Evolutionary conservation across 1,140 invertebrate genomes (phyloP).

Genomic region (Drosophila repletoides): DNA sequence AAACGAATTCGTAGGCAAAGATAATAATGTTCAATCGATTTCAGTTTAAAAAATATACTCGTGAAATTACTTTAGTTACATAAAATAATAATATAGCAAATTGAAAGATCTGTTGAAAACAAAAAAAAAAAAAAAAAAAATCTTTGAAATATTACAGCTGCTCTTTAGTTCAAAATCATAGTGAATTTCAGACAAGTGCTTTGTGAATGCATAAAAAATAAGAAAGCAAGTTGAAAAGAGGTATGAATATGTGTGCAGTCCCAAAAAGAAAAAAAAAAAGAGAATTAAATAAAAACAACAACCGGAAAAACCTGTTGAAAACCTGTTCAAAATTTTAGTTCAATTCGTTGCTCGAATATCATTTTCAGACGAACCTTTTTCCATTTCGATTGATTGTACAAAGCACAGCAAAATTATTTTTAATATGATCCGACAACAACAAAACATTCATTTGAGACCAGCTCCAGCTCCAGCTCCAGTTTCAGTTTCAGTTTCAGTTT

Average conservation of each 20-base stretch:
- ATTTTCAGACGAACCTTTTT: slow-evolving; percentile 25
- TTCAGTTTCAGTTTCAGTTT: slow-evolving; percentile 23
- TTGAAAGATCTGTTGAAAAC: background rate
- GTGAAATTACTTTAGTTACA: too few species aligned
- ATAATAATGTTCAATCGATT: too few species aligned
- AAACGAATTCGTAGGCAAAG: slow-evolving; percentile 13
- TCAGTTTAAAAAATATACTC: too few species aligned
- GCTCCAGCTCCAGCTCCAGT: slow-evolving; percentile 33
- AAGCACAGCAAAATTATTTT: slow-evolving; percentile 29
- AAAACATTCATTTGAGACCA: slow-evolving; percentile 55
- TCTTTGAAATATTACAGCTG: background rate
- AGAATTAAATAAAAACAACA: background rate
- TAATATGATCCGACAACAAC: slow-evolving; percentile 30
- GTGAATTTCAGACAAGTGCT: background rate
- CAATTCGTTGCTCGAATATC: slow-evolving; percentile 28
- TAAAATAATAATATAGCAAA: too few species aligned
- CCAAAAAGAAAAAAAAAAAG: background rate
- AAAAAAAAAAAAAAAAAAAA: background rate
- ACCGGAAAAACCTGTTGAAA: slow-evolving; percentile 15
- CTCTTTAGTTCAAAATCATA: background rate
- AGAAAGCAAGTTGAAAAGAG: background rate
- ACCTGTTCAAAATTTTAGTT: slow-evolving; percentile 18
- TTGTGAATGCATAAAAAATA: background rate
- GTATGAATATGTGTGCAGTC: background rate
- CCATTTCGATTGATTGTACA: slow-evolving; percentile 35